Conservation (phyloP, 2,888 invertebrate genomes). For the Apotomis betuletana region DNA sequence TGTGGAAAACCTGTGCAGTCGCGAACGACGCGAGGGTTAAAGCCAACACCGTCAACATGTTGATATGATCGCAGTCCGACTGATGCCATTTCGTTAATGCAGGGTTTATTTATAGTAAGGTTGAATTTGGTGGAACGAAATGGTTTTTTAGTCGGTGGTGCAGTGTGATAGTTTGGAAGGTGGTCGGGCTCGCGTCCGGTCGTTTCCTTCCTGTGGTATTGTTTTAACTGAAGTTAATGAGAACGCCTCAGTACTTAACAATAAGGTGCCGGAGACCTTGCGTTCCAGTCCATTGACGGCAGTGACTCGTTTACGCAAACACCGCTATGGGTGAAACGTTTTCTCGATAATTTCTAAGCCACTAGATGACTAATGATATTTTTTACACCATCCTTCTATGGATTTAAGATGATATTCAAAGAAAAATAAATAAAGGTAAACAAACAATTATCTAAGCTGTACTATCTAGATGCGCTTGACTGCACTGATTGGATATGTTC, state of each 20-base stretch:
- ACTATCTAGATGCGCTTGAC: too few species aligned
- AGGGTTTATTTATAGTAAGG: constrained; percentile 78
- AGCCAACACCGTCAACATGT: constrained; percentile 67
- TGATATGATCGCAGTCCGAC: constrained; percentile 68
- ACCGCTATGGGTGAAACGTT: constrained; percentile 70
- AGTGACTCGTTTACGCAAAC: constrained; percentile 75
- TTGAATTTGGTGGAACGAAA: constrained; percentile 78
- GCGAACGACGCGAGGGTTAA: constrained; percentile 60
- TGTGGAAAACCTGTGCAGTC: constrained; percentile 59
- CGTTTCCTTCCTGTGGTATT: constrained; percentile 82
- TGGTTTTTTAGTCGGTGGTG: constrained; percentile 58
- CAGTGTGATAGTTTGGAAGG: constrained; percentile 72
- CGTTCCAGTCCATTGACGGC: constrained; percentile 80
- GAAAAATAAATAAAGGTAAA: too few species aligned
- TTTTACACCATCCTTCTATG: neutral
- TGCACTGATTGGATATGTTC: too few species aligned
- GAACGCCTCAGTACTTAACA: constrained; percentile 76
- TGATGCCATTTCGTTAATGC: constrained; percentile 75
- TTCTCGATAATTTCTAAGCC: constrained; percentile 60
- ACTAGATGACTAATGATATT: constrained; percentile 39
- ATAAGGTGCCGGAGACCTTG: constrained; percentile 79
- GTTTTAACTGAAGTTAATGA: constrained; percentile 78
- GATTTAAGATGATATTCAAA: neutral
- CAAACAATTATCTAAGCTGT: too few species aligned
- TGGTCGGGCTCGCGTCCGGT: constrained; percentile 66